Percentiles rank a stretch among this genome's conserved stretches.
Conservation (phyloP, 1,140 invertebrate species). For the Tetraneura akinire region DNA sequence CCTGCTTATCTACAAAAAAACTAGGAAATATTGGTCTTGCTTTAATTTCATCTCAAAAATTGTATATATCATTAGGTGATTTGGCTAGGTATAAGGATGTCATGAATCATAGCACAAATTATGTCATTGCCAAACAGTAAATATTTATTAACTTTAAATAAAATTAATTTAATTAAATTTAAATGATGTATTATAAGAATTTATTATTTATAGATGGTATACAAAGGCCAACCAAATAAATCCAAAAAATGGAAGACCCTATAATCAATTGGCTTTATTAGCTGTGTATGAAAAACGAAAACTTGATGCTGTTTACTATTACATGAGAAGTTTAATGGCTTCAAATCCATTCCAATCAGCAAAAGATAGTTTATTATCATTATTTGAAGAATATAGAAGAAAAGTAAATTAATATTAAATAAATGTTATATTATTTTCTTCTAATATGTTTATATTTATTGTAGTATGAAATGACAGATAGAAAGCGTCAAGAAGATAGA, state of each 20-base stretch:
- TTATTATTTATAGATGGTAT: conserved; percentile 71
- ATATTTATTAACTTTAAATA: conserved; percentile 57
- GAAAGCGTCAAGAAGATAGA: conserved; percentile 70
- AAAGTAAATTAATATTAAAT: conserved; percentile 67
- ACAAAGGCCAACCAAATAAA: conserved; percentile 90
- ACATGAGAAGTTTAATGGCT: conserved; percentile 90
- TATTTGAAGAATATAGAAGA: conserved; percentile 93
- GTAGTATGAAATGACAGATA: conserved; percentile 78
- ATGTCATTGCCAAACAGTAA: conserved; percentile 77
- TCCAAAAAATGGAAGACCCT: conserved; percentile 92
- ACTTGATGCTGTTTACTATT: conserved; percentile 96
- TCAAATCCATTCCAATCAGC: conserved; percentile 90
- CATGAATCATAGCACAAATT: conserved; percentile 80
- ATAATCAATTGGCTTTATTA: conserved; percentile 91
- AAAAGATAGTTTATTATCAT: conserved; percentile 79
- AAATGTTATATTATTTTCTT: background rate
- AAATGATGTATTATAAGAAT: conserved; percentile 20
- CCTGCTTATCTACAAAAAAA: conserved; percentile 63
- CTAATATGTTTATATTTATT: conserved; percentile 54
- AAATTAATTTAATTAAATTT: conserved; percentile 18
- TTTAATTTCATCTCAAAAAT: conserved; percentile 81
- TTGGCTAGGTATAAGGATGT: conserved; percentile 86
- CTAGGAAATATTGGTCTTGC: conserved; percentile 73
- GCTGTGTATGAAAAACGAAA: conserved; percentile 87
- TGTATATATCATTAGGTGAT: conserved; percentile 87